Conservation (phyloP, 2,113 vertebrate genomes). For the Puntigrus tetrazona region DNA sequence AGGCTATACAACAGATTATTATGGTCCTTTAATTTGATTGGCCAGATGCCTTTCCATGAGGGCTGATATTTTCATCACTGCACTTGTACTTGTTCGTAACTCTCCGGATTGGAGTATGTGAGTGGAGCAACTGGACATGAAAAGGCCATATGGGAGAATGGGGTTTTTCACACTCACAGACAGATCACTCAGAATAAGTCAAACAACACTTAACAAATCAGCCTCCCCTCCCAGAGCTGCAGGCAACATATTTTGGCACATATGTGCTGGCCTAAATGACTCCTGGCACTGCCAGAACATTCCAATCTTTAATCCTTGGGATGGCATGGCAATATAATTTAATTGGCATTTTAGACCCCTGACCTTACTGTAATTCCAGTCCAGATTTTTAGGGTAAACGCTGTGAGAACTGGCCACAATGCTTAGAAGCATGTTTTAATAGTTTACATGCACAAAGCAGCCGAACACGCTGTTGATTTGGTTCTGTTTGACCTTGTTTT, state of each 20-base stretch:
- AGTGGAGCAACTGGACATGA: background rate
- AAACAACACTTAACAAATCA: conserved; percentile 8
- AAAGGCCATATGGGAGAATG: conserved; percentile 1
- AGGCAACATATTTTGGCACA: conserved; percentile 33
- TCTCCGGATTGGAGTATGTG: background rate
- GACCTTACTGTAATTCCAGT: conserved; percentile 11
- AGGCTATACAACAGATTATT: background rate
- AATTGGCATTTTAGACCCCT: conserved; percentile 26
- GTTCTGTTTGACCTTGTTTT: background rate
- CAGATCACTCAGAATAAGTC: background rate
- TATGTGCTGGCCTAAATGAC: conserved; percentile 17
- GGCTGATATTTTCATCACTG: background rate
- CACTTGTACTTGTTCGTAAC: background rate
- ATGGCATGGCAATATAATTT: conserved; percentile 17
- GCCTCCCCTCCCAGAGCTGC: background rate
- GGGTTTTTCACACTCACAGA: background rate
- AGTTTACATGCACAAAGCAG: background rate
- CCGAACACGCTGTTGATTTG: background rate
- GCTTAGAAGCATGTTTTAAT: background rate
- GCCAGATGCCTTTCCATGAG: background rate
- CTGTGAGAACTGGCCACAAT: background rate
- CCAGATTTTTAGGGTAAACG: background rate
- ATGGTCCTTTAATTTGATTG: background rate
- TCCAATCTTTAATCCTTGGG: conserved; percentile 9
- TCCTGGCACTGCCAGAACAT: conserved; percentile 32